Conservation (phyloP, 2,797 vertebrate species). For the Chaunax sp. region DNA sequence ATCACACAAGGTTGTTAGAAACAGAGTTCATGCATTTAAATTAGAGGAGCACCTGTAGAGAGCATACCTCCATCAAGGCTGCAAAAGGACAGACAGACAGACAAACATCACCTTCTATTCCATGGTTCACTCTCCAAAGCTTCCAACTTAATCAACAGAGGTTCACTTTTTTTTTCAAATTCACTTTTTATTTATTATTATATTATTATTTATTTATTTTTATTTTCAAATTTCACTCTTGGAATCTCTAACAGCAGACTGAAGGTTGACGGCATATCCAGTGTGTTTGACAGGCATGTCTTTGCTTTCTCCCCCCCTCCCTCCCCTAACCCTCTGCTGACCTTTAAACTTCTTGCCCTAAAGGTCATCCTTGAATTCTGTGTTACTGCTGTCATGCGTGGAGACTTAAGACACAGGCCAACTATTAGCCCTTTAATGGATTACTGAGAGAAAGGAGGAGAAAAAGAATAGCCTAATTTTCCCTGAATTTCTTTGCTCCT, state of each 20-base stretch:
- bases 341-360: slow-evolving; percentile 72
- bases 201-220: too few species aligned
- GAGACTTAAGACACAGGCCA: slow-evolving; percentile 43
- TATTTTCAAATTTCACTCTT: slow-evolving; percentile 38
- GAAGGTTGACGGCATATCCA: slow-evolving; percentile 59
- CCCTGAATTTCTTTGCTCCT: slow-evolving; percentile 4
- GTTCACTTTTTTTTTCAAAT: too few species aligned
- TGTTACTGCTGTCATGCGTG: slow-evolving; percentile 52
- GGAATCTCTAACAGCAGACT: slow-evolving; percentile 31
- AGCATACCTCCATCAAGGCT: too few species aligned
- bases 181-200: too few species aligned
- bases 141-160: neutral
- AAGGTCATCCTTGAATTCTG: slow-evolving; percentile 65
- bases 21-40: slow-evolving; percentile 5
- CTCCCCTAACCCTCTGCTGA: slow-evolving; percentile 57
- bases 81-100: too few species aligned
- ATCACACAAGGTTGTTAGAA: neutral
- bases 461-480: slow-evolving; percentile 26
- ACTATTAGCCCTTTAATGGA: slow-evolving; percentile 52
- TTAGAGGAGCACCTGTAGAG: neutral
- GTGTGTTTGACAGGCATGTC: slow-evolving; percentile 52
- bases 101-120: neutral
- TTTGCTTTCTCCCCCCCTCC: slow-evolving; percentile 35
- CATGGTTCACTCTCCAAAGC: neutral
- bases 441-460: slow-evolving; percentile 23